Evolutionary conservation across 2,888 invertebrate species (phyloP).

Genomic region (Amphipoea oculea): DNA sequence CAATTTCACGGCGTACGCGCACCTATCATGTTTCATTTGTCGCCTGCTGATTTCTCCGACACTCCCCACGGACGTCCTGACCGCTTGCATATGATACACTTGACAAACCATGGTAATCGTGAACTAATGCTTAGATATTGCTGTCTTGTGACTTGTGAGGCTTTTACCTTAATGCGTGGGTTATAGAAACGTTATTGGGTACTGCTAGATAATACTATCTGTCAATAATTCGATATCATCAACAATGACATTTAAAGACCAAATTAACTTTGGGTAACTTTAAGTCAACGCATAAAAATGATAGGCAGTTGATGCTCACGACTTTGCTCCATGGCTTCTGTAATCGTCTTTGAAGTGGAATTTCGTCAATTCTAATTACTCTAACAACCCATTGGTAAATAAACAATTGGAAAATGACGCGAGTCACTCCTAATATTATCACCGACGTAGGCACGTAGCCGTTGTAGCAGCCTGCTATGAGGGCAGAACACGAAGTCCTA

Average conservation of each 20-base stretch:
- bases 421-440: background rate
- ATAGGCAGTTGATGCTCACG: background rate
- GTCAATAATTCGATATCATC: conserved; percentile 3
- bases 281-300: background rate
- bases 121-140: conserved; percentile 20
- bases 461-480: background rate
- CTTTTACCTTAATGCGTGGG: conserved; percentile 33
- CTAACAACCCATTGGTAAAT: conserved; percentile 1
- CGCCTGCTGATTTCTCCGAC: conserved; percentile 79
- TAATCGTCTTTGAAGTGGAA: conserved; percentile 1
- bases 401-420: background rate
- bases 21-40: conserved; percentile 81
- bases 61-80: conserved; percentile 81
- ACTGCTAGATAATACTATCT: background rate
- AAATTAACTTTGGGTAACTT: background rate
- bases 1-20: conserved; percentile 86
- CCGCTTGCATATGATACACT: conserved; percentile 66
- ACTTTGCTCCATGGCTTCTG: background rate
- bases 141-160: background rate
- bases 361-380: conserved; percentile 12
- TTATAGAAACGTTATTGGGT: conserved; percentile 5
- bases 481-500: background rate
- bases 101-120: conserved; percentile 59
- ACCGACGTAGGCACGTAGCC: background rate
- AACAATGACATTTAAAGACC: background rate